Percentiles rank a stretch among this genome's conserved stretches.
phyloP scores from a whole-genome alignment of 2,113 vertebrate species.

The Aspiorhynchus laticeps region DNA sequence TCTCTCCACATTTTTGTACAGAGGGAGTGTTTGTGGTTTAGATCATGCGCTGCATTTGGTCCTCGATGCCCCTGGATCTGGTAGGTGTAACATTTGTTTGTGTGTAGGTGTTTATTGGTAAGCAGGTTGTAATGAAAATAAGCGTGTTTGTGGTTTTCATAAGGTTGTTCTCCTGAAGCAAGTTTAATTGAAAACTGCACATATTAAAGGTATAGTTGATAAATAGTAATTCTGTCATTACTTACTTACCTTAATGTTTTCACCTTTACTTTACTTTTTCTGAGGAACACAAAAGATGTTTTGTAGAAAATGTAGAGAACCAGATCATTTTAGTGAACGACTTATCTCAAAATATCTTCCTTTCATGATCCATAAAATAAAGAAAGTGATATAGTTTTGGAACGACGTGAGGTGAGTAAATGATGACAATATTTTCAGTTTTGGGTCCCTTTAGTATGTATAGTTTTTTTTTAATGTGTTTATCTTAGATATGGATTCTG shows the following conservation, averaged over 20 bases:
- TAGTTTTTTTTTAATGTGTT: background rate
- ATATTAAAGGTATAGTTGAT: background rate
- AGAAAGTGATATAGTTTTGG: background rate
- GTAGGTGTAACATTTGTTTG: background rate
- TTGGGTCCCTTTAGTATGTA: background rate
- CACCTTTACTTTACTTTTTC: background rate
- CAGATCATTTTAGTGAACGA: background rate
- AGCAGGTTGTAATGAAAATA: background rate
- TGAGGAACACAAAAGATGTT: background rate
- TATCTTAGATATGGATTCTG: background rate
- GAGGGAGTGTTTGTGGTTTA: conserved; percentile 25
- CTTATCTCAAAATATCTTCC: background rate
- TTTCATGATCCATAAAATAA: background rate
- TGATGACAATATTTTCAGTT: background rate
- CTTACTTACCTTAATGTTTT: background rate
- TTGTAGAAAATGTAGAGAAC: no score
- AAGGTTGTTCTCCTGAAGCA: background rate
- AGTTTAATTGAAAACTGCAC: background rate
- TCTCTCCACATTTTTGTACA: conserved; percentile 7
- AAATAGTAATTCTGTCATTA: background rate
- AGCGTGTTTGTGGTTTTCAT: background rate
- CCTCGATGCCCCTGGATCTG: conserved; percentile 1
- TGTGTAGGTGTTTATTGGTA: conserved; percentile 27
- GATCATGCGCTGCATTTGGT: background rate
- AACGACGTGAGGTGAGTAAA: background rate